A percentile compares a stretch with the other conserved stretches of the same genome.
Conservation (phyloP, 2,797 vertebrate genomes). For the Myotis daubentonii region DNA sequence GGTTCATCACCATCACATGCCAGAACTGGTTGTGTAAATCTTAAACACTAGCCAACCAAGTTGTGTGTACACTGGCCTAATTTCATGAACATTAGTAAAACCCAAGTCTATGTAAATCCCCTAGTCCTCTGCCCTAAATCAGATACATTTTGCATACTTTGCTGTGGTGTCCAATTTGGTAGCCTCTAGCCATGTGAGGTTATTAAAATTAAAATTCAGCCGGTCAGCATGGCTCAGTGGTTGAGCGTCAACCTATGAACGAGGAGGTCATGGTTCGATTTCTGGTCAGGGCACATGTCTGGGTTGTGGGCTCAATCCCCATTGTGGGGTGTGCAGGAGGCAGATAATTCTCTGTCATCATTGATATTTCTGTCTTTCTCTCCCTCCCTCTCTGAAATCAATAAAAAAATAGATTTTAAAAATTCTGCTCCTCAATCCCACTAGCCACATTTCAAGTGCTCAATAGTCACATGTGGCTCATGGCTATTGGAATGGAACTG, state of each 20-base stretch:
- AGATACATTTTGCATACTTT: background rate
- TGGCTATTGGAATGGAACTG: background rate
- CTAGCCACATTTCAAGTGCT: background rate
- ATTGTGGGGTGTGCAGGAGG: too few species aligned
- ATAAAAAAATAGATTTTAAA: background rate
- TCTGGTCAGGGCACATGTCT: too few species aligned
- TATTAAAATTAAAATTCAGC: slow-evolving; percentile 20
- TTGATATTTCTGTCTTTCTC: too few species aligned
- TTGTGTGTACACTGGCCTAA: background rate
- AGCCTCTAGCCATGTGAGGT: background rate
- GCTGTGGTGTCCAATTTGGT: background rate
- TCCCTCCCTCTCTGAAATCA: too few species aligned
- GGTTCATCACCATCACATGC: background rate
- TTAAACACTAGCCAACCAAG: background rate
- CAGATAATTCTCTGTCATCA: too few species aligned
- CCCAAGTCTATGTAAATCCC: background rate
- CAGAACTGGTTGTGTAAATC: background rate
- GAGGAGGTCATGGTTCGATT: too few species aligned
- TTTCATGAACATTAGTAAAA: slow-evolving; percentile 7
- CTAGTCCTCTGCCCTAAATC: background rate
- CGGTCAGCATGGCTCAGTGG: too few species aligned
- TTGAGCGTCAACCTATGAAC: too few species aligned
- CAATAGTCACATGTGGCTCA: background rate
- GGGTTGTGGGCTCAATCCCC: too few species aligned
- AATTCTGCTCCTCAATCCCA: background rate